A percentile compares a stretch with the other conserved stretches of the same genome.
These are phyloP conservation scores for Sminthurides aquaticus DNA, from an alignment of 2,888 invertebrate genomes.

Conservation along the genomic window DNA sequence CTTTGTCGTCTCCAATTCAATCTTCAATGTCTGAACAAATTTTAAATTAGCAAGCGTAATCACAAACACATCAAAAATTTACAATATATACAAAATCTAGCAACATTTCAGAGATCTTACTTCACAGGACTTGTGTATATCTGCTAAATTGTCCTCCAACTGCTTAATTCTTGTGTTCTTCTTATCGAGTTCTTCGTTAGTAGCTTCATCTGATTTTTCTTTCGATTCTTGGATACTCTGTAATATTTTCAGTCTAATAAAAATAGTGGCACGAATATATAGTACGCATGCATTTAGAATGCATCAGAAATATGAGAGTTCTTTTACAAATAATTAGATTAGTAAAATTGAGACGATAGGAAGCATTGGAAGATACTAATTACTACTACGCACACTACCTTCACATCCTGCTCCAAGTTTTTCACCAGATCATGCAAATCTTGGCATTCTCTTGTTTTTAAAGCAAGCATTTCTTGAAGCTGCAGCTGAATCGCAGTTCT, in stretches of 20 bases:
- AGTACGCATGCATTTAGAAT: too few species aligned
- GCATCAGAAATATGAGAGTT: too few species aligned
- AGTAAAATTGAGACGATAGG: too few species aligned
- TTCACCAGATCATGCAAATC: neutral
- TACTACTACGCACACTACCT: neutral
- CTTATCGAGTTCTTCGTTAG: neutral
- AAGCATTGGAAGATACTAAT: neutral
- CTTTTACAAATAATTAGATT: too few species aligned
- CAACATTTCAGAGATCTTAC: neutral
- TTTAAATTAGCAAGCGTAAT: too few species aligned
- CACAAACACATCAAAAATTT: neutral
- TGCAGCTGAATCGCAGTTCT: neutral
- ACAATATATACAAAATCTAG: neutral
- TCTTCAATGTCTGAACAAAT: neutral
- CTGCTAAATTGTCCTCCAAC: neutral
- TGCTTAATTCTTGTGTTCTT: neutral
- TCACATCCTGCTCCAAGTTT: slow-evolving; percentile 4
- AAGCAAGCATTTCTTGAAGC: neutral
- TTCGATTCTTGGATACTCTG: neutral
- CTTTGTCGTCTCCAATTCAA: neutral
- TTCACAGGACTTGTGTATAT: neutral
- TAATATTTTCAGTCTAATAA: too few species aligned
- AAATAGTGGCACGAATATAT: neutral
- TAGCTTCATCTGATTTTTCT: neutral
- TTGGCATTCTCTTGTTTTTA: neutral